Evolutionary conservation across 2,113 vertebrate species (phyloP).

Genomic region (Muntiacus reevesi): DNA sequence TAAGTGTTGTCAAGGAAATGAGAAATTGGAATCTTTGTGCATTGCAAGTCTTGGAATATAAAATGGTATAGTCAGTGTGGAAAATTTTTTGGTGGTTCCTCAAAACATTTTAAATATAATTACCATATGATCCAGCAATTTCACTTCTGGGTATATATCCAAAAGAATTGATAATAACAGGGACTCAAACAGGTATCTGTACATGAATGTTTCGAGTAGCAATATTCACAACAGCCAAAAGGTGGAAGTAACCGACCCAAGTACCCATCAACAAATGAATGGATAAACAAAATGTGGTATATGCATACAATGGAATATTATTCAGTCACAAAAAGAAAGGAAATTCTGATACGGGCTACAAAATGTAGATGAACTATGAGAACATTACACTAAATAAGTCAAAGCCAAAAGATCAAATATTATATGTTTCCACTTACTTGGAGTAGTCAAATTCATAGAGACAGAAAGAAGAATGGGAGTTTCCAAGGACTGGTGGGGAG

Average conservation of each 20-base stretch:
- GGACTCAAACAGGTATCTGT: neutral
- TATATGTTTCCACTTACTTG: neutral
- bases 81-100: neutral
- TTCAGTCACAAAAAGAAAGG: neutral
- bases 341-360: neutral
- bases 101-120: slow-evolving; percentile 10
- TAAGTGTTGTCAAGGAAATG: neutral
- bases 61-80: neutral
- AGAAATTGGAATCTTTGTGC: neutral
- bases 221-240: slow-evolving; percentile 19
- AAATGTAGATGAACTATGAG: neutral
- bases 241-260: neutral
- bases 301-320: neutral
- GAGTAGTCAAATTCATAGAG: neutral
- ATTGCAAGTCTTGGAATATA: neutral
- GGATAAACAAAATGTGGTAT: neutral
- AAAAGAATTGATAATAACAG: neutral
- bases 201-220: neutral
- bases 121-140: neutral
- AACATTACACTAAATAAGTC: neutral
- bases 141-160: neutral
- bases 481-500: neutral
- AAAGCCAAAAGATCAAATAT: neutral
- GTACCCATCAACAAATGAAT: neutral
- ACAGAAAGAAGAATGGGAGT: neutral